phyloP scores from a whole-genome alignment of 2,797 vertebrate species.

The Sebastes diploproa region DNA sequence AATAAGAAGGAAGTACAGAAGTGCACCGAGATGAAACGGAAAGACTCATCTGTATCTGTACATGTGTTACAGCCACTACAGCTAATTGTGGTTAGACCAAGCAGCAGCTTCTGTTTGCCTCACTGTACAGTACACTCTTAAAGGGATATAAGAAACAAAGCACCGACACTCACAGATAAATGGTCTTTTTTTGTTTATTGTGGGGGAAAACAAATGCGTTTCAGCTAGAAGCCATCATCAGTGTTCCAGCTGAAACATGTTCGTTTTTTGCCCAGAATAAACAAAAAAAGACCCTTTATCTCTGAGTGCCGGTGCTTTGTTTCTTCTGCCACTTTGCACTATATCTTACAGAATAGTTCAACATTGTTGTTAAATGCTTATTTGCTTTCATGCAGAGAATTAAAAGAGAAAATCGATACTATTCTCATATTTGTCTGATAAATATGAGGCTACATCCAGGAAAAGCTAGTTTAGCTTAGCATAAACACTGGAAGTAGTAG shows the following conservation, averaged over 20 bases:
- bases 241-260: neutral
- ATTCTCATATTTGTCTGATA: neutral
- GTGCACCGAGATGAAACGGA: constrained; percentile 21
- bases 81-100: neutral
- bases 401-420: neutral
- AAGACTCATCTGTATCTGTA: neutral
- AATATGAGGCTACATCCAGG: neutral
- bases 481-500: neutral
- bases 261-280: neutral
- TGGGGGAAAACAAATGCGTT: neutral
- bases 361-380: neutral
- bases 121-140: neutral
- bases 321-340: too few relatives aligned
- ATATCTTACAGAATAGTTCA: neutral
- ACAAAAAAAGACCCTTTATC: neutral
- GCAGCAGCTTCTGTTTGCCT: neutral
- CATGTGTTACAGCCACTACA: neutral
- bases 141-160: neutral
- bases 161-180: neutral
- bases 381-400: neutral
- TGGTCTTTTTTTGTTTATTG: neutral
- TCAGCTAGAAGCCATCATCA: neutral
- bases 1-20: constrained; percentile 18
- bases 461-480: neutral
- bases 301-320: neutral